Percentiles rank a stretch among this genome's conserved stretches.
These are phyloP conservation scores for Phaethon lepturus DNA, from an alignment of 2,113 vertebrate species.

Conservation along the genomic window DNA sequence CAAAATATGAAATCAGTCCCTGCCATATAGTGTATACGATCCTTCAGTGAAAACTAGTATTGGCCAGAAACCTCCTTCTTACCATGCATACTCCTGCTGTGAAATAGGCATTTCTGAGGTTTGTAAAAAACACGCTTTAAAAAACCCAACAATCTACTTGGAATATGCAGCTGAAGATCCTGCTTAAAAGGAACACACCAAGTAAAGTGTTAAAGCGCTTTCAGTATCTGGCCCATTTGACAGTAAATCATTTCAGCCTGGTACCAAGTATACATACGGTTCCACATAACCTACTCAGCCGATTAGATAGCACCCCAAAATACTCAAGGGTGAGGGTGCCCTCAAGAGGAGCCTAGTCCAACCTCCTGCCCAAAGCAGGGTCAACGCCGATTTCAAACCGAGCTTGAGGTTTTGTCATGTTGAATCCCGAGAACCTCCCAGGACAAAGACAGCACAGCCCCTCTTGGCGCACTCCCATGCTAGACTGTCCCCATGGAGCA, in stretches of 20 bases:
- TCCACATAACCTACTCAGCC: neutral
- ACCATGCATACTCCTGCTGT: neutral
- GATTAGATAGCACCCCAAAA: neutral
- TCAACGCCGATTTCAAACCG: neutral
- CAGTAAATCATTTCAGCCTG: neutral
- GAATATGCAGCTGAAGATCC: neutral
- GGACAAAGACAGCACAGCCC: neutral
- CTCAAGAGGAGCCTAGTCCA: neutral
- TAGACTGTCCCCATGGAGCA: fast-evolving
- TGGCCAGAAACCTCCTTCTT: neutral
- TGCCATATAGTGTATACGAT: neutral
- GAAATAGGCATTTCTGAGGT: conserved; percentile 53
- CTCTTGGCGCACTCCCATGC: neutral
- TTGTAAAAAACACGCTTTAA: neutral
- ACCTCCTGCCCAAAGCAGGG: neutral
- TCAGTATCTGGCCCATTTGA: neutral
- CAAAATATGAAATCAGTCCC: neutral
- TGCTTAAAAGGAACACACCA: neutral
- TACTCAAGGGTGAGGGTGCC: fast-evolving
- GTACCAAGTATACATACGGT: fast-evolving
- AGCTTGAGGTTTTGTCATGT: fast-evolving
- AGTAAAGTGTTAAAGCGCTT: neutral
- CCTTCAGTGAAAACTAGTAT: neutral
- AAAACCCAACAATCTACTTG: neutral
- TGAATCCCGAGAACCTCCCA: neutral